Base-by-base conservation (phyloP, 2,113 vertebrate genomes). In the Lamprotornis superbus region DNA sequence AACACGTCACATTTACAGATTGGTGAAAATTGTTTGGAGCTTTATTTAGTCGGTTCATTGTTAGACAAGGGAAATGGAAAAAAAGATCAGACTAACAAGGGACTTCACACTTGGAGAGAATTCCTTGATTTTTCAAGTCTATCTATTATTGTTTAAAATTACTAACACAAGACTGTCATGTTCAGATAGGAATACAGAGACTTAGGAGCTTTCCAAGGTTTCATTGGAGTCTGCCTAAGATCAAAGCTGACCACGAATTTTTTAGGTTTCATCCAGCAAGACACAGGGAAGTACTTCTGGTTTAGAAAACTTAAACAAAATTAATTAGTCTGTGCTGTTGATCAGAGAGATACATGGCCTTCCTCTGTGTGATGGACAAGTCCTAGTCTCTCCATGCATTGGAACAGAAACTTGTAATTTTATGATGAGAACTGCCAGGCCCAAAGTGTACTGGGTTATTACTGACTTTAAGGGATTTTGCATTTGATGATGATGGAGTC, bases 1-100 rank as follows among this genome's bases (percentile, higher is more conserved):
- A 95, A 89, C 40, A 93, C 79, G 83, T 87, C 93, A 30, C 57
- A 87, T 92, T 96, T 97, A 84, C 88, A 95, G 95, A 96, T 83
- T 93, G 57, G 23, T 86, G 76, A 84, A 95, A 57, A 57, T 10
- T 60, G 40, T 83, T 94, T 93, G 77, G 91, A 67, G 61, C 28
- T 65, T 92, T 78, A 46, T 77, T 97, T 92, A 73, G 75, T 86
- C 73, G 25, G 6, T 47, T 83, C 55, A 69, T 80, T 92, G 31
- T 83, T 80, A 74, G 83, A 67, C 33, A 35, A 90, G 74, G 49
- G 57, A 61, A 91, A 79, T 73, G 40, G 49, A 67, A 95, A 86
- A 94, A 78, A 30, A 77, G 15, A 59, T 75, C 52, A 90, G 46
- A 16, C 37, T 83, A 59, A 80, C 37, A 19, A 39, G 6, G 50